These are phyloP conservation scores for Parasteatoda tepidariorum DNA, from an alignment of 1,140 invertebrate genomes.

Conservation along the genomic window DNA sequence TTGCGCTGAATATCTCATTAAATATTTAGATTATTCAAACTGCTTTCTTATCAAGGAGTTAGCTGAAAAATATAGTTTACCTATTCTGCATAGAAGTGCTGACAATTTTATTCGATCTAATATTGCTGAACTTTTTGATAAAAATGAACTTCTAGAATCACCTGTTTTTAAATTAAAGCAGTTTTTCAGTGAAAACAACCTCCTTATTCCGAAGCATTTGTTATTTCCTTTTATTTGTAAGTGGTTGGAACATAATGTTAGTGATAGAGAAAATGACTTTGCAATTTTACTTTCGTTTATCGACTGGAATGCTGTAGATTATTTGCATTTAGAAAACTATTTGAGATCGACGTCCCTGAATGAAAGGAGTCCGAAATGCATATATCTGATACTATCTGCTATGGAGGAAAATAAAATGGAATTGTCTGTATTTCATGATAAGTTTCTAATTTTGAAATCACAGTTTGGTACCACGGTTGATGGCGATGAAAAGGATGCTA, in stretches of 20 bases:
- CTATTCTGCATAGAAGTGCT: constrained; percentile 69
- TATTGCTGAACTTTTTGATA: constrained; percentile 70
- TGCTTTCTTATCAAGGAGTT: constrained; percentile 73
- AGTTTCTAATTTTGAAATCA: constrained; percentile 71
- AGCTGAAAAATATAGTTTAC: constrained; percentile 72
- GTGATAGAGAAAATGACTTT: constrained; percentile 71
- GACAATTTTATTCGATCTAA: constrained; percentile 71
- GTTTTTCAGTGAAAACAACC: constrained; percentile 63
- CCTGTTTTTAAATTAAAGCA: constrained; percentile 65
- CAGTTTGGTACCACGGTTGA: constrained; percentile 68
- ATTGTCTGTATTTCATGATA: constrained; percentile 71
- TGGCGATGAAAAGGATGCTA: too few species aligned
- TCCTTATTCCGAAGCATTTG: constrained; percentile 64
- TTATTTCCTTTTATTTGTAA: constrained; percentile 70
- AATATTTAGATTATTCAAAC: constrained; percentile 75
- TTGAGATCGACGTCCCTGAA: constrained; percentile 71
- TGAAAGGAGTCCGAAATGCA: constrained; percentile 70
- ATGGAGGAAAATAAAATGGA: constrained; percentile 73
- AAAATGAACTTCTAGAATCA: constrained; percentile 65
- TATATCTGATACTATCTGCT: constrained; percentile 73
- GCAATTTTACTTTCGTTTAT: constrained; percentile 71
- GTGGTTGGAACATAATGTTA: constrained; percentile 71
- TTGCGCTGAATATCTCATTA: constrained; percentile 76
- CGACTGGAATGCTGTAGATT: constrained; percentile 69
- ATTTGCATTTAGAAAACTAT: constrained; percentile 69